phyloP scores from a whole-genome alignment of 2,113 vertebrate genomes.

The Rhinoderma darwinii region DNA sequence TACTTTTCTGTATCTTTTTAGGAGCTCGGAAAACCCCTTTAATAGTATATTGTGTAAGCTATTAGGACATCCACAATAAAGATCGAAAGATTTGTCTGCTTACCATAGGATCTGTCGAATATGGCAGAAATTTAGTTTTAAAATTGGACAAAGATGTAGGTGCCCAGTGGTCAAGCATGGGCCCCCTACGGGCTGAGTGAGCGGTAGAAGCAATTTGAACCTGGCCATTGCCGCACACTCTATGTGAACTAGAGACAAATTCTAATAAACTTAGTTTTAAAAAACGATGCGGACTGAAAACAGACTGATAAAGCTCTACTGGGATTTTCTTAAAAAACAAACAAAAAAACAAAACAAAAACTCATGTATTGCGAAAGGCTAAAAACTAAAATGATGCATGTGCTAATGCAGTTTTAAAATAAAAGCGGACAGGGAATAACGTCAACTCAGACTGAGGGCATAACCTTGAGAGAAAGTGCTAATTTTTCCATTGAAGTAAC shows the following conservation, averaged over 20 bases:
- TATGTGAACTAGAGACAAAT: not conserved
- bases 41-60: no score
- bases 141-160: not conserved
- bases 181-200: no score
- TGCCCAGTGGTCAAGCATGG: no score
- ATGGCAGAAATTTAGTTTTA: not conserved
- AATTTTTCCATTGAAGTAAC: not conserved
- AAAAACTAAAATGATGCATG: not conserved
- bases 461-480: not conserved
- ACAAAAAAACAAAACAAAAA: not conserved
- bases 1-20: no score
- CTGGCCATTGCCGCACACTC: not conserved
- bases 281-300: not conserved
- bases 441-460: not conserved
- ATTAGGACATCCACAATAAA: no score
- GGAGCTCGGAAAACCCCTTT: no score
- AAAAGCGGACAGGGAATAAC: not conserved
- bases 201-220: not conserved
- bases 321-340: not conserved
- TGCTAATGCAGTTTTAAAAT: not conserved
- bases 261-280: not conserved
- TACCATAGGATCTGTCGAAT: no score
- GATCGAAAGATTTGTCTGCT: no score
- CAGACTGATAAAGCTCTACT: not conserved
- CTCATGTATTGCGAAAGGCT: not conserved